A percentile compares a stretch with the other conserved stretches of the same genome.
Conservation (phyloP, 2,888 invertebrate species). For the Lasioglossum figueresi region DNA sequence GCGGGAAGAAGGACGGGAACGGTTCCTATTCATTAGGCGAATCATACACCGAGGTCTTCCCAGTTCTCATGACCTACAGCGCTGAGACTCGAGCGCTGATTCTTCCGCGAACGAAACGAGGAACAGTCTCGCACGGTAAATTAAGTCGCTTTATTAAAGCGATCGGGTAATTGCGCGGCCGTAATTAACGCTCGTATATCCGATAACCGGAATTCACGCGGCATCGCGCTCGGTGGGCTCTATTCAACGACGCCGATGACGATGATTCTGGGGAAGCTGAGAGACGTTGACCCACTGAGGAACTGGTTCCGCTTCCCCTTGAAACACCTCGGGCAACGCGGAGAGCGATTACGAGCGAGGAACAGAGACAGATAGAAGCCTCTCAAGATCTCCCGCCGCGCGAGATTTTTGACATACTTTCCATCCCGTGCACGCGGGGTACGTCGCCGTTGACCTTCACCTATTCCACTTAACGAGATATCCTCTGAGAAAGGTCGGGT, state of each 20-base stretch:
- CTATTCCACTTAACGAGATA: constrained; percentile 72
- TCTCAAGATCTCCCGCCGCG: constrained; percentile 68
- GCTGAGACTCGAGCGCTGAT: neutral
- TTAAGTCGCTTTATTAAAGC: neutral
- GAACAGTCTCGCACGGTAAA: neutral
- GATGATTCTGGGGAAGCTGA: constrained; percentile 66
- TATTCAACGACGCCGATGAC: constrained; percentile 52
- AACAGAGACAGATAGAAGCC: constrained; percentile 53
- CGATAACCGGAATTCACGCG: constrained; percentile 49
- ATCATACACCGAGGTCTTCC: neutral
- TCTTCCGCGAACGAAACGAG: neutral
- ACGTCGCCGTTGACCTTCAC: constrained; percentile 79
- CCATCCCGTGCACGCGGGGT: constrained; percentile 70
- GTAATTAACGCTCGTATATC: constrained; percentile 36
- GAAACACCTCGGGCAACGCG: constrained; percentile 63
- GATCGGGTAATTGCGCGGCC: constrained; percentile 26
- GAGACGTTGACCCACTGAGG: constrained; percentile 83
- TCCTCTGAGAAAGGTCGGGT: constrained; percentile 48
- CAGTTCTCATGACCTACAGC: neutral
- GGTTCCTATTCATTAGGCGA: neutral
- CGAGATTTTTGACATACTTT: constrained; percentile 84
- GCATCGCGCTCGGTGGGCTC: constrained; percentile 42
- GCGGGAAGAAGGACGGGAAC: neutral
- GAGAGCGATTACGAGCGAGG: constrained; percentile 37
- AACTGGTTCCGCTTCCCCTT: constrained; percentile 83